Percentiles rank a stretch among this genome's conserved stretches.
Evolutionary conservation across 2,797 vertebrate species (phyloP).

Genomic region (Phoebastria nigripes): DNA sequence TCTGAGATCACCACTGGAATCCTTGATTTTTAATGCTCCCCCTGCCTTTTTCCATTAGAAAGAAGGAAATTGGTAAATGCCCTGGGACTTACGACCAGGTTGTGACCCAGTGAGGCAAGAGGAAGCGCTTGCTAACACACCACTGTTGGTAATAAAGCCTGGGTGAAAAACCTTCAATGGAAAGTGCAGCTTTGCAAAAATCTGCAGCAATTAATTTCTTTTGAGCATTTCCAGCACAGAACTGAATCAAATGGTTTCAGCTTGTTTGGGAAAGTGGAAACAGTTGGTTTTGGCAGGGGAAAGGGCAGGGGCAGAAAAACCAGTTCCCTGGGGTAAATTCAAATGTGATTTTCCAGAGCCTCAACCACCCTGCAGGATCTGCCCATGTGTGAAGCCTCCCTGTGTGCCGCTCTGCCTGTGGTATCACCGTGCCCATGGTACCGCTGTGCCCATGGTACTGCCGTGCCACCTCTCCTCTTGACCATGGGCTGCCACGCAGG

Average conservation of each 20-base stretch:
- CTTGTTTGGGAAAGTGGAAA: not conserved
- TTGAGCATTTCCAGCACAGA: not conserved
- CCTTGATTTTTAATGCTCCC: not conserved
- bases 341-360: not conserved
- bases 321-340: not conserved
- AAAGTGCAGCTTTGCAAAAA: not conserved
- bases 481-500: fast-evolving
- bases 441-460: not conserved
- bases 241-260: not conserved
- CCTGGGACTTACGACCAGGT: not conserved
- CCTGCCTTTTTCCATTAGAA: not conserved
- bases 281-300: not conserved
- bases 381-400: not conserved
- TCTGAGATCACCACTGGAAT: conserved; percentile 50
- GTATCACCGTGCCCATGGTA: not conserved
- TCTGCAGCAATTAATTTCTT: not conserved
- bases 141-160: not conserved
- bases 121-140: not conserved
- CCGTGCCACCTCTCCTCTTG: not conserved
- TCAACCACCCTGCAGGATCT: not conserved
- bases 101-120: not conserved
- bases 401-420: not conserved
- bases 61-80: not conserved
- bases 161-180: not conserved
- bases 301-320: not conserved